Evolutionary conservation across 2,797 vertebrate species (phyloP), one percentile per base, ranked within the genome.

Genomic region (Menidia menidia): DNA sequence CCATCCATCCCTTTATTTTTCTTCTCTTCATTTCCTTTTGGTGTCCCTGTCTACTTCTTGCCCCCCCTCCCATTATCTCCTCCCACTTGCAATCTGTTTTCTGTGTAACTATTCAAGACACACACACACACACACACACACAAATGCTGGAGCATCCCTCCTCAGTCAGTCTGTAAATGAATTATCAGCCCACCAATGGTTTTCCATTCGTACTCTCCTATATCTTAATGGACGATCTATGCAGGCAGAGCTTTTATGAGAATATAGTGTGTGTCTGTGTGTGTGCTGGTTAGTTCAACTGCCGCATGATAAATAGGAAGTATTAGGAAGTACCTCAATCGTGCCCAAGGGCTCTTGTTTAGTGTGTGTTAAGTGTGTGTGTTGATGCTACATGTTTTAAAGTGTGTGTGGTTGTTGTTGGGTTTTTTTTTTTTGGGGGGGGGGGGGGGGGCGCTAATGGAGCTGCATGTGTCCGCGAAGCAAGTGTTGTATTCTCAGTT

Each of bases 171-270:
- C 82, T 86, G 78, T 92, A 92, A 91, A 88, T 91, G 86, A 91
- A 90, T 92, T 89, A 92, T 78, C 82, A 84, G 81, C 80, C 85
- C 83, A 87, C 86, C 87, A 86, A 84, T 83, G 80, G 89, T 77
- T 90, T 89, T 87, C 74, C 53, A 32, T 86, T 82, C 61, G 55
- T 86, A 84, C 64, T 66, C 71, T 90, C 81, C 86, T 85, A 78
- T 88, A 90, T 91, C 89, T 89, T 90, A 89, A 91, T 90, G 90
- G 88, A 45, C n/a, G 12, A 88, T 89, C 89, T 88, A 87, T 86
- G 75, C 81, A 65, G 83, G 83, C 77, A 77, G 48, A 74, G 85
- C 82, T 89, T 91, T 90, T 88, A 87, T 85, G 79, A 84, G 79
- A 73, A 60, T 73, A 81, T 61, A 73, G 57, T 57, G 66, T 66